Percentiles rank a stretch among this genome's conserved stretches.
phyloP scores from a whole-genome alignment of 1,140 invertebrate genomes.

The Plutomurus gul region DNA sequence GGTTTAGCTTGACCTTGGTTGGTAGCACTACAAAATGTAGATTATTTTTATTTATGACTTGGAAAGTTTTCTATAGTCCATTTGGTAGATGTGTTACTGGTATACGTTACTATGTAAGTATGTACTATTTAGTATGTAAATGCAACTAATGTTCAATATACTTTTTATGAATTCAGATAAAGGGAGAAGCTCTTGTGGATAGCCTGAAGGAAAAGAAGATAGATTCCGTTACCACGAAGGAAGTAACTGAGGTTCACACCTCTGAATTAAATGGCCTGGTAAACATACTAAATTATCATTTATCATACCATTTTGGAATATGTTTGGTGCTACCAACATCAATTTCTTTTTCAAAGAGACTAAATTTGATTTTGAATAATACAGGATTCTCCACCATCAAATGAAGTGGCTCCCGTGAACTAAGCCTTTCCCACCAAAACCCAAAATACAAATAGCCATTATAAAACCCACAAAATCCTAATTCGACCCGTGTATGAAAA shows the following conservation, averaged over 20 bases:
- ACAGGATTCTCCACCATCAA: not conserved
- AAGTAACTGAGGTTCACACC: conserved; percentile 12
- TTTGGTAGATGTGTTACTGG: no score
- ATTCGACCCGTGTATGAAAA: conserved; percentile 3
- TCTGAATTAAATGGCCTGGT: conserved; percentile 2
- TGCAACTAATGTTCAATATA: no score
- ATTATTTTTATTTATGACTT: no score
- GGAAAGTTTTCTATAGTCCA: no score
- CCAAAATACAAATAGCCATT: conserved; percentile 11
- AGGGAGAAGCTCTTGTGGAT: no score
- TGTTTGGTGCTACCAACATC: not conserved
- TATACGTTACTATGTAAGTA: no score
- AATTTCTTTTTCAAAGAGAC: no score
- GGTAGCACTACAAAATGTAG: no score
- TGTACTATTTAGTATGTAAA: no score
- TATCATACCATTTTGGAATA: not conserved
- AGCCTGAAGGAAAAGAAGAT: no score
- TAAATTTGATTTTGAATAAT: not conserved
- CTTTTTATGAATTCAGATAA: no score
- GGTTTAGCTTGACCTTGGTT: no score
- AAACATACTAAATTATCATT: not conserved
- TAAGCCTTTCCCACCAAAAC: not conserved
- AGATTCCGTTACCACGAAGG: not conserved
- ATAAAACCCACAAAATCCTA: not conserved
- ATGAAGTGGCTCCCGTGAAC: not conserved